phyloP scores from a whole-genome alignment of 1,140 invertebrate species.

The Drosophila bipectinata region DNA sequence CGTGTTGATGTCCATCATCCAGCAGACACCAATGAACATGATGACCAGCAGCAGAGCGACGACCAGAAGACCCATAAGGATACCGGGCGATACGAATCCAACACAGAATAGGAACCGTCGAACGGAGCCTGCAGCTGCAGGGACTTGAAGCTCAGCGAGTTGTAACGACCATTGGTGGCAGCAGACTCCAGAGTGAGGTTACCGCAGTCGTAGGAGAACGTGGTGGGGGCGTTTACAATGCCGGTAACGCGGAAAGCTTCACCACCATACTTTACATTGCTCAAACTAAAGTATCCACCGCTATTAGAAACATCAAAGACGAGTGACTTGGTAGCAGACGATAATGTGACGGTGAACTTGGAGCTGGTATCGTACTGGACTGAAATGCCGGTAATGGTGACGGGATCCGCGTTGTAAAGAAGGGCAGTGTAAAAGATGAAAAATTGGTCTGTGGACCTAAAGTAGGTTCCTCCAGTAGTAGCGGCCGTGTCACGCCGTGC shows the following conservation, averaged over 20 bases:
- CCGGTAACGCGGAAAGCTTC: constrained; percentile 28
- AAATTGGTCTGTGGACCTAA: constrained; percentile 49
- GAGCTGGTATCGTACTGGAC: constrained; percentile 31
- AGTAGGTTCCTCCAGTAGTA: constrained; percentile 29
- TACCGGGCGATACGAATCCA: constrained; percentile 94
- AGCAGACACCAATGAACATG: constrained; percentile 92
- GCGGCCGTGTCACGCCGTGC: constrained; percentile 63
- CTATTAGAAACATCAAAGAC: constrained; percentile 59
- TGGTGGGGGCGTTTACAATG: constrained; percentile 66
- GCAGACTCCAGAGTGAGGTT: constrained; percentile 56
- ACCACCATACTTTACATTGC: constrained; percentile 50
- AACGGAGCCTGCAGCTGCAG: constrained; percentile 79
- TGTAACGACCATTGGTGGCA: constrained; percentile 6
- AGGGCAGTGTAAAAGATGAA: constrained; percentile 55
- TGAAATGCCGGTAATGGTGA: constrained; percentile 28
- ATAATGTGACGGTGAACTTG: constrained; percentile 50
- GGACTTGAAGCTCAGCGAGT: constrained; percentile 55
- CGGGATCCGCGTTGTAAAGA: constrained; percentile 18
- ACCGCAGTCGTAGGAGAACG: constrained; percentile 76
- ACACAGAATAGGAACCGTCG: constrained; percentile 83
- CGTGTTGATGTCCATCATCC: constrained; percentile 97
- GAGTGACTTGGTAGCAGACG: constrained; percentile 22
- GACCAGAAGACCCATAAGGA: constrained; percentile 95
- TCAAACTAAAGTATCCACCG: constrained; percentile 67
- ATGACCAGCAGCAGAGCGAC: constrained; percentile 91